Percentiles rank a stretch among this genome's conserved stretches.
Conservation (phyloP, 1,140 invertebrate species). For the Ceratoteleas bidentatus region DNA sequence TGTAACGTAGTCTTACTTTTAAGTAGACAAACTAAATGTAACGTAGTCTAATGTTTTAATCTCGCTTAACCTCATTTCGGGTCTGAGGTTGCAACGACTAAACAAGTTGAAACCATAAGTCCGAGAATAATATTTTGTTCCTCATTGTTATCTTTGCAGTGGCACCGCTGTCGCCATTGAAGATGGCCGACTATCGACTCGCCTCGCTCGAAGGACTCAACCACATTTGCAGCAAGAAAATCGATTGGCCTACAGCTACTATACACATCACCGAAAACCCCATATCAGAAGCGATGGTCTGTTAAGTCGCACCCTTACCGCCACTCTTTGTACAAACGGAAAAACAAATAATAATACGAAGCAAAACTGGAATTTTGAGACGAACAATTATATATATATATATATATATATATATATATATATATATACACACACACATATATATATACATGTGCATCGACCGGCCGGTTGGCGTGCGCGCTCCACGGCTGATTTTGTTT, state of each 20-base stretch:
- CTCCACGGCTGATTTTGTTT: conserved; percentile 54
- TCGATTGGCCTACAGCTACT: conserved; percentile 83
- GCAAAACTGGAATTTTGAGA: conserved; percentile 49
- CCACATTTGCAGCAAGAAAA: conserved; percentile 82
- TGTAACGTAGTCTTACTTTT: too few relatives aligned
- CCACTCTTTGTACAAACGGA: conserved; percentile 64
- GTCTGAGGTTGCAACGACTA: too few relatives aligned
- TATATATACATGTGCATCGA: too few relatives aligned
- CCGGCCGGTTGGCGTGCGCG: conserved; percentile 36
- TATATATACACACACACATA: too few relatives aligned
- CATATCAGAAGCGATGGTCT: conserved; percentile 88
- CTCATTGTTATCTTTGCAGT: conserved; percentile 82
- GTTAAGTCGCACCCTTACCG: conserved; percentile 80
- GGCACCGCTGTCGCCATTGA: conserved; percentile 86
- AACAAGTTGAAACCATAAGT: too few relatives aligned
- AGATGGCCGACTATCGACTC: conserved; percentile 85
- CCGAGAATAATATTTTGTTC: conserved; percentile 52
- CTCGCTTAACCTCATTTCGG: too few relatives aligned
- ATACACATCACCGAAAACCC: conserved; percentile 91
- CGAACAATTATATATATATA: conserved; percentile 62
- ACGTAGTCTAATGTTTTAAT: too few relatives aligned
- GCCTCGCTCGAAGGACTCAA: conserved; percentile 83
- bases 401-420: conserved; percentile 47
- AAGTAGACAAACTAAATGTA: too few relatives aligned
- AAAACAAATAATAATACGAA: conserved; percentile 55